phyloP scores from a whole-genome alignment of 2,888 invertebrate genomes.

The Phanerotoma sp. region DNA sequence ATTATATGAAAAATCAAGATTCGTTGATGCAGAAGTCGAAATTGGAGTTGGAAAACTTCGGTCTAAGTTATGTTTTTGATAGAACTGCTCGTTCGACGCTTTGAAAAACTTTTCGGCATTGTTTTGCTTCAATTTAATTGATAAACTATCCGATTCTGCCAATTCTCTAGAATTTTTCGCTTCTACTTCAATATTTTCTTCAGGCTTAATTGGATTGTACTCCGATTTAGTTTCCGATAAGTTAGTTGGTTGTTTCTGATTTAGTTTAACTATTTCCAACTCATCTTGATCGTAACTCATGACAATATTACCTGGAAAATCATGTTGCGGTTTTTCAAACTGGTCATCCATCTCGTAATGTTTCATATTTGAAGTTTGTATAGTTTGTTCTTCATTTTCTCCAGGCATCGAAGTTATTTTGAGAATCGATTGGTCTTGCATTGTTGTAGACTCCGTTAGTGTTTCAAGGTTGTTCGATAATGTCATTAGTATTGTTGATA shows the following conservation, averaged over 20 bases:
- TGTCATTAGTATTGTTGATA: too few relatives aligned
- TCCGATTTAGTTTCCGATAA: constrained; percentile 45
- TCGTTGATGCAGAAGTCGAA: too few relatives aligned
- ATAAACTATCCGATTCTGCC: too few relatives aligned
- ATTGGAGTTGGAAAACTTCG: too few relatives aligned
- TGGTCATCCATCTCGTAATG: constrained; percentile 6
- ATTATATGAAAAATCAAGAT: too few relatives aligned
- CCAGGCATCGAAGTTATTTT: not conserved
- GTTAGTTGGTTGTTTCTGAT: constrained; percentile 43
- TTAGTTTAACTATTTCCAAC: constrained; percentile 58
- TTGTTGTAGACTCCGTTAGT: constrained; percentile 7
- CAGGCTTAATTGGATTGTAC: constrained; percentile 31
- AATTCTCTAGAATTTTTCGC: not conserved
- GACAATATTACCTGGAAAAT: constrained; percentile 54
- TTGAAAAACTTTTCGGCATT: too few relatives aligned
- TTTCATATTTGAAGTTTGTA: constrained; percentile 33
- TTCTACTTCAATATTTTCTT: constrained; percentile 23
- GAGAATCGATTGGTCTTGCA: too few relatives aligned
- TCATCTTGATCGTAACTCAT: constrained; percentile 55
- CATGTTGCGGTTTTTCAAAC: constrained; percentile 54
- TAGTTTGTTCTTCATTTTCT: constrained; percentile 36
- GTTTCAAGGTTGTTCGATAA: too few relatives aligned
- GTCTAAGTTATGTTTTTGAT: too few relatives aligned
- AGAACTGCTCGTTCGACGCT: too few relatives aligned
- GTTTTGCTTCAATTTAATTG: too few relatives aligned